phyloP scores from a whole-genome alignment of 2,113 vertebrate genomes.

The Oryzias woworae region DNA sequence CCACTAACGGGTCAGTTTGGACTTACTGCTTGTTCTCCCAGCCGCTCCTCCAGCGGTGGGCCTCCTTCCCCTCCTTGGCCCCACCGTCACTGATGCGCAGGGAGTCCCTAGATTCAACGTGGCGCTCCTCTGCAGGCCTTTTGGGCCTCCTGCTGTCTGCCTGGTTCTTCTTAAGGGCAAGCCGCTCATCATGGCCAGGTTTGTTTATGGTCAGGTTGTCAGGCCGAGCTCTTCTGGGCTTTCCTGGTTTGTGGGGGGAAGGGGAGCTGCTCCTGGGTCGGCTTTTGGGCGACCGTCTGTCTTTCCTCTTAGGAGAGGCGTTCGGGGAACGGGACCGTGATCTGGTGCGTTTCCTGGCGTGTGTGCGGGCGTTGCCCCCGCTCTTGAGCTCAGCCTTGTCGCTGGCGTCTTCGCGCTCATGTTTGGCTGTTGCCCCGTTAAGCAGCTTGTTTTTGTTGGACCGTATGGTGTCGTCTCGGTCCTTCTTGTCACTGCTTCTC shows the following conservation, averaged over 20 bases:
- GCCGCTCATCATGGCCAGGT: slow-evolving; percentile 80
- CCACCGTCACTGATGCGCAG: slow-evolving; percentile 66
- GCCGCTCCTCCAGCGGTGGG: slow-evolving; percentile 91
- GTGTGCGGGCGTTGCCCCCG: slow-evolving; percentile 66
- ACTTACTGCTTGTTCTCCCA: slow-evolving; percentile 97
- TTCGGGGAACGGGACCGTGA: slow-evolving; percentile 87
- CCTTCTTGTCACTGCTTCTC: slow-evolving; percentile 84
- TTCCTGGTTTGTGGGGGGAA: slow-evolving; percentile 79
- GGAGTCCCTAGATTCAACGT: slow-evolving; percentile 74
- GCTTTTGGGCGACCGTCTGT: slow-evolving; percentile 88
- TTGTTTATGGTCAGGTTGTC: slow-evolving; percentile 69
- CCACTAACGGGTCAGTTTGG: too few species aligned
- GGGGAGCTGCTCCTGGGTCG: slow-evolving; percentile 83
- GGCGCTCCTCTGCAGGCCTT: slow-evolving; percentile 83
- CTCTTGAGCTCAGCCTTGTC: slow-evolving; percentile 37
- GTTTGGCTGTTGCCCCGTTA: slow-evolving; percentile 87
- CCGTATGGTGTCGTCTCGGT: slow-evolving; percentile 82
- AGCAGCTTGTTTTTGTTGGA: slow-evolving; percentile 82
- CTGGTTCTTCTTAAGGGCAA: slow-evolving; percentile 77
- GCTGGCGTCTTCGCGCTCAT: slow-evolving; percentile 49
- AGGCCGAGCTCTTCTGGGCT: slow-evolving; percentile 75
- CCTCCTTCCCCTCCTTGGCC: slow-evolving; percentile 84
- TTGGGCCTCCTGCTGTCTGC: slow-evolving; percentile 84
- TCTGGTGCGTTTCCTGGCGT: slow-evolving; percentile 86
- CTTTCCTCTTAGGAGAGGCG: slow-evolving; percentile 88